Evolutionary conservation across 1,140 invertebrate genomes (phyloP), one percentile per base, ranked within the genome.

Genomic region (Palaemon carinicauda): DNA sequence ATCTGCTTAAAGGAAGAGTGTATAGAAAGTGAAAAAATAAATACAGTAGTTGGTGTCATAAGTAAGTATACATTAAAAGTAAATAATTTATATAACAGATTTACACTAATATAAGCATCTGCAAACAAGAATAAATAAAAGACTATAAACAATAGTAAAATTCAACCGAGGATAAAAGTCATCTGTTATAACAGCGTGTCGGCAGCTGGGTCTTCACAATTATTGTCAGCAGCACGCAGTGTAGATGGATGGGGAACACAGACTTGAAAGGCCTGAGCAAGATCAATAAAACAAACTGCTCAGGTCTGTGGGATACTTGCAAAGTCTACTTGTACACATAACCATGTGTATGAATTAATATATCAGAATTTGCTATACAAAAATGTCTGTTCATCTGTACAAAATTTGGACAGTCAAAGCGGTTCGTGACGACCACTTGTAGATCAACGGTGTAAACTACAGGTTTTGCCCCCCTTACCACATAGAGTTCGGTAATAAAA

Each of bases 391-490:
- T 71, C 73, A 51, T 86, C 84, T 86, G 69, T 86, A 86, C 84
- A 86, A 86, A 86, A 86, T 80, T 86, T 80, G 84, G 84, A 86
- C 84, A 86, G 84, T 86, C 33, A 86, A 21, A 31, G 84, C 80
- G 56, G 77, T 80, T 53, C 73, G 53, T 24, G 41, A 53, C 74
- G 29, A 52, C 78, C 65, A 80, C 84, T 52, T 51, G 51, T 69
- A 50, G 84, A 65, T 60, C 60, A 53, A 52, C 65, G 77, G 54
- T 24, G 77, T 52, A 71, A 60, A 86, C 54, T 41, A 71, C 56
- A 71, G 54, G 4, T 51, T n/a, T 29, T 65, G 51, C 52, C 41
- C 78, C 31, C 54, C 50, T 86, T 80, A 80, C 60, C 54, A 79
- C 60, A 27, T 21, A 71, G 15, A 52, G 75, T 27, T 78, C 31